Evolutionary conservation across 2,113 vertebrate species (phyloP).

Genomic region (Indicator indicator): DNA sequence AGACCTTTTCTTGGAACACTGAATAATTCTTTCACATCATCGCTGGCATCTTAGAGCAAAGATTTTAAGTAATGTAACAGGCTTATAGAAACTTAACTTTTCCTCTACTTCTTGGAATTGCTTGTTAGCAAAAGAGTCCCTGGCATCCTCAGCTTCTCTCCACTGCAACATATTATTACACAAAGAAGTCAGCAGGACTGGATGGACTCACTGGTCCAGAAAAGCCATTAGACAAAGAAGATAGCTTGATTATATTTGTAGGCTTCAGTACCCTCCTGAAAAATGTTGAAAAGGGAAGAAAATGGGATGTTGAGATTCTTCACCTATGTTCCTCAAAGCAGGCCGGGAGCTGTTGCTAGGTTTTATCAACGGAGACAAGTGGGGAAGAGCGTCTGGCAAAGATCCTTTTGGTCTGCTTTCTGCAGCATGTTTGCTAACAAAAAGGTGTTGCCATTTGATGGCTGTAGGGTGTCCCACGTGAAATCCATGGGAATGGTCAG

Average conservation of each 20-base stretch:
- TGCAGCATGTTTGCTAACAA: neutral
- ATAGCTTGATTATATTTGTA: constrained; percentile 3
- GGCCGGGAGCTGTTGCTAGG: neutral
- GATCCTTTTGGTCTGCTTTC: neutral
- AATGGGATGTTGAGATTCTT: neutral
- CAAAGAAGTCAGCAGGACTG: neutral
- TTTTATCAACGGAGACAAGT: neutral
- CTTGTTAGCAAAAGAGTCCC: neutral
- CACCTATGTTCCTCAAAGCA: neutral
- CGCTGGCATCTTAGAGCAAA: neutral
- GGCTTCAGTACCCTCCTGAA: neutral
- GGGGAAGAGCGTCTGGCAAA: neutral
- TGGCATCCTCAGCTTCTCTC: neutral
- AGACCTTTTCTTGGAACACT: neutral
- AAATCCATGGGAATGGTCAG: neutral
- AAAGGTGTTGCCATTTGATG: neutral
- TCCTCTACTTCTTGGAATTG: neutral
- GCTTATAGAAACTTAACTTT: neutral
- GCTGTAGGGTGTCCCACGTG: neutral
- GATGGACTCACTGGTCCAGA: neutral
- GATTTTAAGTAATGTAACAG: neutral
- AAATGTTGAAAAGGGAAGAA: neutral
- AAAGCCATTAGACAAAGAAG: neutral
- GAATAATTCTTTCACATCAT: neutral
- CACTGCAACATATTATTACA: neutral